Base-by-base conservation (phyloP, 1,140 invertebrate genomes). In the roundworm (Caenorhabditis elegans) region DNA sequence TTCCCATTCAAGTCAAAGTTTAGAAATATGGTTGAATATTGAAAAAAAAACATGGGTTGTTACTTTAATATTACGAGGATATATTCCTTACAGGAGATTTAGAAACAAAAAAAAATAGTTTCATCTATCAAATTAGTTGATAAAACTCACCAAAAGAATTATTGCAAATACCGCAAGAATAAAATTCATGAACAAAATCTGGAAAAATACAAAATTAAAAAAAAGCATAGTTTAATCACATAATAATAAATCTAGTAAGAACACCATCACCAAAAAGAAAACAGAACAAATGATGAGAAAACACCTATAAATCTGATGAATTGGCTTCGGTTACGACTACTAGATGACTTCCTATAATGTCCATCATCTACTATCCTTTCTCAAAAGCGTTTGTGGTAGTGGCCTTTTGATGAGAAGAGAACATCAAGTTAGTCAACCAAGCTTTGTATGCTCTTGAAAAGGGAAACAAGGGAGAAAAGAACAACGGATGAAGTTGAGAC, bases 261-360 rank as follows among this genome's bases (percentile, higher is more conserved):
- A 43, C 19, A 39, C 10, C 34, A 43, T 43, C 0, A 43, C 11
- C 11, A 13, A 11, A 70, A 22, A 11, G 5, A 34, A 60, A 60
- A 43, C 15, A 39, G 60, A 70, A 70, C 3, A n/a, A 70, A 39
- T 3, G 60, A 24, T 70, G 60, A 70, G 60, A 70, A 70, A 70
- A 70, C 60, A 70, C 60, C 60, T 70, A 70, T 70, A 39, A 70
- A 70, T 39, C 60, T 70, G 34, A 70, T 22, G 43, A n/a, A 70
- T 70, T 70, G 43, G 60, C 60, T 39, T 70, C 60, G 31, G 60
- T 70, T 70, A 39, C 3, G 60, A 39, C 53, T 53, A 53, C 51
- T 28, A 60, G 26, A 31, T n/a, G 34, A 70, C 34, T 70, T 70
- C 34, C 60, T 70, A 70, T 24, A 17, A 70, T 39, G 34, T 2